These are phyloP conservation scores for Chromis chromis DNA, from an alignment of 2,797 vertebrate genomes.

Conservation along the genomic window DNA sequence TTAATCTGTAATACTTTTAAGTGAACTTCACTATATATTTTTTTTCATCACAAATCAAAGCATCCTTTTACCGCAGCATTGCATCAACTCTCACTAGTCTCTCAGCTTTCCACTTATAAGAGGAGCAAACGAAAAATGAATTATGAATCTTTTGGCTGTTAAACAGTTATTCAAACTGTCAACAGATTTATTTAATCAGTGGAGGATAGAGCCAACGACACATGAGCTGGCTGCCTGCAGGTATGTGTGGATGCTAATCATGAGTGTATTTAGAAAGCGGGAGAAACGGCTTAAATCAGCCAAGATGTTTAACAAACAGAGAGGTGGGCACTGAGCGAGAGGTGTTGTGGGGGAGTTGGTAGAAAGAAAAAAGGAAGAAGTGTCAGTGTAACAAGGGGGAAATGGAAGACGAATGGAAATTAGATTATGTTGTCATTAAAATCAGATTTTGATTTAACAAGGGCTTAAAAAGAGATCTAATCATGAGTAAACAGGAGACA, in stretches of 20 bases:
- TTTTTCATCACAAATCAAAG: background rate
- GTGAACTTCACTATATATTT: background rate
- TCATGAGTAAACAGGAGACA: too few species aligned
- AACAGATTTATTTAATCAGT: conserved; percentile 58
- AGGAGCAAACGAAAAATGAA: conserved; percentile 44
- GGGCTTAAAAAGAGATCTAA: too few species aligned
- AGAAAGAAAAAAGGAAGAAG: background rate
- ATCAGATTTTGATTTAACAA: too few species aligned
- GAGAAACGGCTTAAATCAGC: conserved; percentile 63
- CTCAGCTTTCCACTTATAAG: background rate
- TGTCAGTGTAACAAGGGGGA: background rate
- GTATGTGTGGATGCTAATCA: conserved; percentile 72
- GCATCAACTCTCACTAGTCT: conserved; percentile 3
- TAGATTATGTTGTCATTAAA: too few species aligned
- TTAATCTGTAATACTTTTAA: background rate
- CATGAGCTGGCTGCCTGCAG: conserved; percentile 65
- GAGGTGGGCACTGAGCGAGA: background rate
- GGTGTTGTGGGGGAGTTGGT: background rate
- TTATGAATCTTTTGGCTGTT: conserved; percentile 45
- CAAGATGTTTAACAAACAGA: conserved; percentile 60
- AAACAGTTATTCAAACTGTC: conserved; percentile 59
- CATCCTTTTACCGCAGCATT: background rate
- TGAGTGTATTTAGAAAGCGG: conserved; percentile 48
- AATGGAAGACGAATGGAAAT: background rate
- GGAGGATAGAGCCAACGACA: conserved; percentile 51